A percentile compares a stretch with the other conserved stretches of the same genome.
Conservation (phyloP, 2,888 invertebrate genomes). For the Campoplex capitator region DNA sequence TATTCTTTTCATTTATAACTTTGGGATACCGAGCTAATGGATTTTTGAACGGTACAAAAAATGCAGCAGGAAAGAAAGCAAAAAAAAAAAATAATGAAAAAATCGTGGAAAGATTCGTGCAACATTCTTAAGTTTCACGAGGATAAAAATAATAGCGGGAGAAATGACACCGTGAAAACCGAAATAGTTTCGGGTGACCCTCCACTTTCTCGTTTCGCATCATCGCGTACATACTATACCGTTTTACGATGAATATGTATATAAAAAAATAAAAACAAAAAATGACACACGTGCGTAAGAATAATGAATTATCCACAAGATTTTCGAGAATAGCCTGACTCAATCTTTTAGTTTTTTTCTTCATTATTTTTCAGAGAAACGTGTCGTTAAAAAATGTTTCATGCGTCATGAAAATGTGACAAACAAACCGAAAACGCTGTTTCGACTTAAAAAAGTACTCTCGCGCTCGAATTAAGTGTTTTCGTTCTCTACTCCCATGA, state of each 20-base stretch:
- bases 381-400: conserved; percentile 26
- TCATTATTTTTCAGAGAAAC: neutral
- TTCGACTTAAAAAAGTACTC: conserved; percentile 5
- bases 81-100: neutral
- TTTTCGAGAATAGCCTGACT: conserved; percentile 4
- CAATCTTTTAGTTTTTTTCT: neutral
- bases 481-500: neutral
- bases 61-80: neutral
- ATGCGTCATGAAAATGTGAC: conserved; percentile 16
- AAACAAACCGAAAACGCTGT: conserved; percentile 23
- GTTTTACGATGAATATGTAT: conserved; percentile 37
- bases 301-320: conserved; percentile 37
- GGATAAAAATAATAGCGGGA: conserved; percentile 76
- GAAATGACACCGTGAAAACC: conserved; percentile 75
- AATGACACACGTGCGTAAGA: conserved; percentile 1
- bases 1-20: neutral
- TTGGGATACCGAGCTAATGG: neutral
- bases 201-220: conserved; percentile 44
- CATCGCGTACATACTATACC: conserved; percentile 25
- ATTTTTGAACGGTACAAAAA: neutral
- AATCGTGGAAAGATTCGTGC: conserved; percentile 45
- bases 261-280: neutral
- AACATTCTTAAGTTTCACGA: conserved; percentile 17
- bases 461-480: neutral
- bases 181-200: conserved; percentile 71